A percentile compares a stretch with the other conserved stretches of the same genome.
phyloP scores from a whole-genome alignment of 2,888 invertebrate genomes.

The Tuta absoluta region DNA sequence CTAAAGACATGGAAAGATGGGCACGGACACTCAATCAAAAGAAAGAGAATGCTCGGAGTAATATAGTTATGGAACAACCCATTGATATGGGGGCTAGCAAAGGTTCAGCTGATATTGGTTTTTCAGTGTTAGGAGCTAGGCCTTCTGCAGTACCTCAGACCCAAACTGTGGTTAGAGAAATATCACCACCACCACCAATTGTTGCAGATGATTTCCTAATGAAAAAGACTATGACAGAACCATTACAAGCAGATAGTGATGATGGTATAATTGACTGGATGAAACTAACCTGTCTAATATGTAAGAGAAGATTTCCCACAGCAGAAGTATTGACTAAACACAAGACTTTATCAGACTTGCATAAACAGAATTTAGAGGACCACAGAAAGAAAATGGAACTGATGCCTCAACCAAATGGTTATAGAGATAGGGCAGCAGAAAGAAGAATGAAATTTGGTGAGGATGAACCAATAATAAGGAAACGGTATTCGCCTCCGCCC shows the following conservation, averaged over 20 bases:
- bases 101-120: slow-evolving; percentile 95
- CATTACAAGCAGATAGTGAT: slow-evolving; percentile 83
- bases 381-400: slow-evolving; percentile 71
- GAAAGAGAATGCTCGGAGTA: slow-evolving; percentile 85
- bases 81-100: slow-evolving; percentile 77
- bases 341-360: slow-evolving; percentile 95
- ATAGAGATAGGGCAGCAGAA: slow-evolving; percentile 98
- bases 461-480: slow-evolving; percentile 82
- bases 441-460: slow-evolving; percentile 95
- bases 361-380: slow-evolving; percentile 91
- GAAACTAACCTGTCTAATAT: slow-evolving; percentile 95
- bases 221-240: slow-evolving; percentile 74
- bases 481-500: slow-evolving; percentile 67
- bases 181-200: slow-evolving; percentile 57
- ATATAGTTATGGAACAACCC: slow-evolving; percentile 72
- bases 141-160: slow-evolving; percentile 46
- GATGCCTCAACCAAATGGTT: slow-evolving; percentile 73
- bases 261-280: slow-evolving; percentile 92
- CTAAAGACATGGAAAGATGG: slow-evolving; percentile 94
- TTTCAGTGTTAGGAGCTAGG: slow-evolving; percentile 92
- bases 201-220: slow-evolving; percentile 64
- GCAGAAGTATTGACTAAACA: slow-evolving; percentile 94
- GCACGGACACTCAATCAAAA: slow-evolving; percentile 98
- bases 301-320: slow-evolving; percentile 96
- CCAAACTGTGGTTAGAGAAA: slow-evolving; percentile 55